Base-by-base conservation (phyloP, 1,140 invertebrate genomes). In the Tetraneura akinire region DNA sequence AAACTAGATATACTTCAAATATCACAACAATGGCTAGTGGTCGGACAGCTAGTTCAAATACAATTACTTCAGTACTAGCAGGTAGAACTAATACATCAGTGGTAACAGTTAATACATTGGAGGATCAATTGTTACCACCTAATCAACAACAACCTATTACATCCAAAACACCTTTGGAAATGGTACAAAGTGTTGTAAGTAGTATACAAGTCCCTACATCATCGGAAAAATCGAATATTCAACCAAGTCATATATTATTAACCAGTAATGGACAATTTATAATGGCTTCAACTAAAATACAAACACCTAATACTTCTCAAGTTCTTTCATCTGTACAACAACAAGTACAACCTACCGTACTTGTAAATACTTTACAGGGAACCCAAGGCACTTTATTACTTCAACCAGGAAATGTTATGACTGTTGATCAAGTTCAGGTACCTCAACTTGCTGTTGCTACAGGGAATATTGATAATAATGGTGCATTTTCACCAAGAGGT, bases 171-270 rank as follows among this genome's bases (percentile, higher is more conserved):
- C 92, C 92, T 3, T 83, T 93, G 26, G 92, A 93, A 86, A 92
- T 92, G 91, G 91, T 92, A 1, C 92, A 93, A 84, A 93, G 90
- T 85, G 91, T 93, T 21, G 92, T 93, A 26, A 92, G 91, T 81
- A 92, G 90, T 84, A 90, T 92, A 82, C 91, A 92, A 85, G 29
- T 55, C 23, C 62, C 81, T 42, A 57, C 53, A 0, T 49, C 80
- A 55, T 49, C 47, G 32, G 80, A 81, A 70, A 82, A 81, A 64
- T 78, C 42, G 13, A 73, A 42, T 86, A 86, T 60, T 66, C 83
- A 90, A 78, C 88, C 90, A 37, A 88, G 91, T 23, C 91, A 92
- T 84, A 92, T 93, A 81, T 85, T 92, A 1, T 90, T 92, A 60
- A 91, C 91, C 0, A 92, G 90, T 64, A 91, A 90, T 73, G 91